Conservation (phyloP, 2,888 invertebrate species). For the Hydropsyche betteni region DNA sequence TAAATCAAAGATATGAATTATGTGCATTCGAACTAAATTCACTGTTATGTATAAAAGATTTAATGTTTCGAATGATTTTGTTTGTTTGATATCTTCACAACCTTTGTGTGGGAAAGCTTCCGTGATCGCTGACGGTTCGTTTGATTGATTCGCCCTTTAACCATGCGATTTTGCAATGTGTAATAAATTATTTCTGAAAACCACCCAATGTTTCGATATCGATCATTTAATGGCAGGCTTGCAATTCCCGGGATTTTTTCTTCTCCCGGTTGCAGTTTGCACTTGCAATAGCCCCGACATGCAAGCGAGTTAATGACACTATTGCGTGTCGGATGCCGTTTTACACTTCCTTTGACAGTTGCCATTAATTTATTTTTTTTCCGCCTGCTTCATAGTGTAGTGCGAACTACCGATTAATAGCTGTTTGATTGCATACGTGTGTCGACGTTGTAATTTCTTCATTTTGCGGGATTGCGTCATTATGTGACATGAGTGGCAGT, state of each 20-base stretch:
- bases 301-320: slow-evolving; percentile 40
- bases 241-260: slow-evolving; percentile 18
- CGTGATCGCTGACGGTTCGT: not conserved
- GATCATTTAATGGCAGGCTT: slow-evolving; percentile 13
- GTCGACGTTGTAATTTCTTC: slow-evolving; percentile 14
- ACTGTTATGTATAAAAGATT: not conserved
- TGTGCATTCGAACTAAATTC: not conserved
- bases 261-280: not conserved
- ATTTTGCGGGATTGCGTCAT: not conserved
- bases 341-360: slow-evolving; percentile 49
- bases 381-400: not conserved
- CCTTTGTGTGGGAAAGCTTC: not conserved
- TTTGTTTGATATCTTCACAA: too few species aligned
- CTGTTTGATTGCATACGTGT: slow-evolving; percentile 4
- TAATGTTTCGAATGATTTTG: too few species aligned
- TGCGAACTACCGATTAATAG: slow-evolving; percentile 16
- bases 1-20: slow-evolving; percentile 7
- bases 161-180: slow-evolving; percentile 19
- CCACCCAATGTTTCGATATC: not conserved
- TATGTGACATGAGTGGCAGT: too few species aligned
- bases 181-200: not conserved
- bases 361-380: slow-evolving; percentile 36
- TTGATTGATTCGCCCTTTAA: not conserved
- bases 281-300: not conserved
- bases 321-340: slow-evolving; percentile 46